Conservation (phyloP, 2,113 vertebrate genomes). For the Gavialis gangeticus region DNA sequence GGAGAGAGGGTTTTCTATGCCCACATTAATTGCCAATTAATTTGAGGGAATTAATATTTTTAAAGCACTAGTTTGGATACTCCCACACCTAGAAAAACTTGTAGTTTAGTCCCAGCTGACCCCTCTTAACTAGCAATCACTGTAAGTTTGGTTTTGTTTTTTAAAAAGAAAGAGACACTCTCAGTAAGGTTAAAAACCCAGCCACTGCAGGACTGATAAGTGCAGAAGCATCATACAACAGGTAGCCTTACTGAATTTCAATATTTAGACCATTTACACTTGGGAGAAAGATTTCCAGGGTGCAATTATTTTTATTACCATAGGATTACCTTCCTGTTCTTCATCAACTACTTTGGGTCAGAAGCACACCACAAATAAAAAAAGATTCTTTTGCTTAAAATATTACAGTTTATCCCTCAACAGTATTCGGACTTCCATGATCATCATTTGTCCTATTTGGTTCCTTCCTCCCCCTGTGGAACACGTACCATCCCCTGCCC, state of each 20-base stretch:
- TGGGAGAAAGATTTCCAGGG: not conserved
- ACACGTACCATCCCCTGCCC: not conserved
- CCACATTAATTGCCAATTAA: not conserved
- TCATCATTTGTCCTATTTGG: not conserved
- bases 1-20: no score
- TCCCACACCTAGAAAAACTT: not conserved
- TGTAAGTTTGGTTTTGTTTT: not conserved
- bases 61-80: not conserved
- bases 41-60: not conserved
- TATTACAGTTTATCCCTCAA: not conserved
- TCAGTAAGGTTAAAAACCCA: not conserved
- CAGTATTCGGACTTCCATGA: not conserved
- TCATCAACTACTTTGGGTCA: constrained; percentile 5
- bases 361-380: constrained; percentile 32
- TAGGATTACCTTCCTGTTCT: not conserved
- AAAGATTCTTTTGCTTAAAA: not conserved
- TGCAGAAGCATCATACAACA: not conserved
- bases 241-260: not conserved
- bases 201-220: not conserved
- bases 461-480: not conserved
- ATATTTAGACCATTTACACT: not conserved
- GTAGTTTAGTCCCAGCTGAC: not conserved
- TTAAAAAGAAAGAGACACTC: not conserved
- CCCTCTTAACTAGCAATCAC: not conserved
- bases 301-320: not conserved